These are phyloP conservation scores for Apis cerana DNA, from an alignment of 1,140 invertebrate genomes.

Conservation along the genomic window DNA sequence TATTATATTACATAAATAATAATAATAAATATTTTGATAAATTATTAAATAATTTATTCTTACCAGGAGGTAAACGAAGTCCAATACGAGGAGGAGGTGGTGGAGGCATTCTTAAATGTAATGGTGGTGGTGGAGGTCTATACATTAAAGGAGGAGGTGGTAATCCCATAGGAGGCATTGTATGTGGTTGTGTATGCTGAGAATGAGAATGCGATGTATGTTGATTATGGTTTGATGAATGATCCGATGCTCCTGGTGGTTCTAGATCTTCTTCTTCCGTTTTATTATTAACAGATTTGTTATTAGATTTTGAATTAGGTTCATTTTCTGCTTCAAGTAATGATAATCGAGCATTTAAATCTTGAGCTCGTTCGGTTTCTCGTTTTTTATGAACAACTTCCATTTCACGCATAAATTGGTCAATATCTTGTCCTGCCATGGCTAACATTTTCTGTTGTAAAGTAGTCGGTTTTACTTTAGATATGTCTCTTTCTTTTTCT, in stretches of 20 bases:
- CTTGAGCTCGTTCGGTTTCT: slow-evolving; percentile 85
- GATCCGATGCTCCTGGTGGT: slow-evolving; percentile 80
- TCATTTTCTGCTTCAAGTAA: slow-evolving; percentile 73
- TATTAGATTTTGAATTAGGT: slow-evolving; percentile 62
- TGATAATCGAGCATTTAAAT: slow-evolving; percentile 82
- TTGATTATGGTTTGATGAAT: slow-evolving; percentile 77
- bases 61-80: slow-evolving; percentile 79
- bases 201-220: slow-evolving; percentile 70
- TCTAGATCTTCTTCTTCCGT: slow-evolving; percentile 71
- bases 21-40: not conserved
- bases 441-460: slow-evolving; percentile 92
- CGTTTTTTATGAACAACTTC: slow-evolving; percentile 90
- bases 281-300: slow-evolving; percentile 60
- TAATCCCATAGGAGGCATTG: slow-evolving; percentile 81
- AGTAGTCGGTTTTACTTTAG: slow-evolving; percentile 86
- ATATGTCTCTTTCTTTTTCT: slow-evolving; percentile 74
- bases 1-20: not conserved
- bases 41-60: slow-evolving; percentile 22
- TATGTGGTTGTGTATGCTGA: slow-evolving; percentile 71
- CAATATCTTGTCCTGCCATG: slow-evolving; percentile 94
- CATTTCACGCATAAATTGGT: slow-evolving; percentile 95
- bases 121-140: slow-evolving; percentile 79
- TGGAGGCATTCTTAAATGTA: slow-evolving; percentile 82
- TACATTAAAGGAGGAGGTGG: slow-evolving; percentile 79
- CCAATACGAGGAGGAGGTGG: slow-evolving; percentile 81